These are phyloP conservation scores for Melitaea cinxia DNA, from an alignment of 1,140 invertebrate genomes.

Conservation along the genomic window DNA sequence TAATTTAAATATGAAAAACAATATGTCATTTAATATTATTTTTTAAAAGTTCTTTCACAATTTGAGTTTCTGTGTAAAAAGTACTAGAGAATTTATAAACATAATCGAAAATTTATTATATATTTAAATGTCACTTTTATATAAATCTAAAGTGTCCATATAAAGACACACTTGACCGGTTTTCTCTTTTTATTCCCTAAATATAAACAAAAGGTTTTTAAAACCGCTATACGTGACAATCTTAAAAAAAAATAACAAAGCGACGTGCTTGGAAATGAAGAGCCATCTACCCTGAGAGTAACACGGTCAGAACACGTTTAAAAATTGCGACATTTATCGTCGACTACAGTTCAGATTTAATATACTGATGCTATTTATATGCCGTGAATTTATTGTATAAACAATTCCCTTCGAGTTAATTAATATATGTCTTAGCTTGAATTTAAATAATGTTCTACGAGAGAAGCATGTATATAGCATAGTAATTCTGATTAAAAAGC, in stretches of 20 bases:
- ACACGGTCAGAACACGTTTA: conserved; percentile 12
- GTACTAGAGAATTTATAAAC: too few relatives aligned
- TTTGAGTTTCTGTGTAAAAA: too few relatives aligned
- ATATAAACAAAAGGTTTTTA: conserved; percentile 27
- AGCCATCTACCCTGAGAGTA: conserved; percentile 26
- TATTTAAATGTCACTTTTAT: conserved; percentile 9
- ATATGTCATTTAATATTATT: too few relatives aligned
- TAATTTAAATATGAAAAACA: too few relatives aligned
- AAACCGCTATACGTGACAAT: conserved; percentile 32
- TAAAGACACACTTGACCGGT: conserved; percentile 14
- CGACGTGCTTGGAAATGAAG: conserved; percentile 30
- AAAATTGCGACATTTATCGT: conserved; percentile 19
- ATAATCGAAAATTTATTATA: too few relatives aligned
- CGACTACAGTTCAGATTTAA: conserved; percentile 6
- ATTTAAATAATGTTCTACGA: background rate
- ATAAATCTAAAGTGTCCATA: conserved; percentile 8
- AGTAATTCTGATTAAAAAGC: background rate
- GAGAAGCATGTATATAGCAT: background rate
- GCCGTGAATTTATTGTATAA: background rate
- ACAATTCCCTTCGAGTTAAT: background rate
- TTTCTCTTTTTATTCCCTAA: conserved; percentile 23
- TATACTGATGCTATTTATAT: conserved; percentile 8
- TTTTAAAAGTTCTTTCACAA: too few relatives aligned
- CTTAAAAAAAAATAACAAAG: conserved; percentile 34
- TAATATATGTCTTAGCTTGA: background rate